Evolutionary conservation across 1,140 invertebrate genomes (phyloP), one percentile per base, ranked within the genome.

Genomic region (Zaprionus camerounensis): DNA sequence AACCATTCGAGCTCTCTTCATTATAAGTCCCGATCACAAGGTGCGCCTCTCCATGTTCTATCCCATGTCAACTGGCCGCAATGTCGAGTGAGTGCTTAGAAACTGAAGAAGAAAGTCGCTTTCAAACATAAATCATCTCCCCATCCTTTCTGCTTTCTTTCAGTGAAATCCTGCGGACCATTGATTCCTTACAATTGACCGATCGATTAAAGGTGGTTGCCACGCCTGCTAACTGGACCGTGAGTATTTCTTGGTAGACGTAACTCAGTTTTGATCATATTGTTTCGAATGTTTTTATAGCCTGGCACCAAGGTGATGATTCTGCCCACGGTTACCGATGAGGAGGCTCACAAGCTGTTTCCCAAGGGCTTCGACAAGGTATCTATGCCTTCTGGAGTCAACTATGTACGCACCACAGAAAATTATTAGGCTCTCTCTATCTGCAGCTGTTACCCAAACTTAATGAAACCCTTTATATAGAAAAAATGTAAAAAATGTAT

Each of bases 51-150:
- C 96, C 4, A 97, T 99, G 94, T 94, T 97, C 38, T 99, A 99
- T 94, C 98, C 98, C 36, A 96, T 96, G 17, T 98, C 97, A 15
- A 98, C 97, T 57, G 98, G 98, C 46, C 95, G 98, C 74, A 98
- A 98, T 93, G 97, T 99, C 81, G 95, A 97, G 97, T 98, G 93
- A 95, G 96, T 95, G 61, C 17, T 46, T 3, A 31, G 9, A 4
- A 26, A 26, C 24, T 26, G 24, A 26, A 0, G 0, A 26, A 55
- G 2, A 12, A 7, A 15, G 5, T 3, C 13, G 56, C 28, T 11
- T 3, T 49, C 38, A 17, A 62, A 26, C 38, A 24, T n/a, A 31
- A 57, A 2, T 5, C 7, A 44, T 17, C n/a, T 0, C 2, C 17
- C 2, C n/a, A 1, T 46, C 5, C 5, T 1, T 1, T 46, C 15